Conservation (phyloP, 2,113 vertebrate species). For the Rhabdornis inornatus region DNA sequence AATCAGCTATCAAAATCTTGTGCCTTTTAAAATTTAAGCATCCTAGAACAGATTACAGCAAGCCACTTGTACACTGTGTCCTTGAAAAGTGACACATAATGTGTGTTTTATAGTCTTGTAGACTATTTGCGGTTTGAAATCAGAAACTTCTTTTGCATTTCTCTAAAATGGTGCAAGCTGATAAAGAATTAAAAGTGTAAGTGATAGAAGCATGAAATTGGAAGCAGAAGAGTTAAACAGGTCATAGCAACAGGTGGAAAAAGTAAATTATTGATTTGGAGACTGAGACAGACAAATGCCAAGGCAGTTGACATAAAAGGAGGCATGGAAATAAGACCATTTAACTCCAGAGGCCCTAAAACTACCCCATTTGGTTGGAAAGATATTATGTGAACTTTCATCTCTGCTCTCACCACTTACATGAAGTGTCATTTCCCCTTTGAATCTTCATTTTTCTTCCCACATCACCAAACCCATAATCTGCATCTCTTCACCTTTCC, state of each 20-base stretch:
- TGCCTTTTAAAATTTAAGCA: constrained; percentile 27
- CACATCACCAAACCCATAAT: background rate
- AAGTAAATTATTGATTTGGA: background rate
- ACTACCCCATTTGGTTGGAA: background rate
- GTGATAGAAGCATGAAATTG: background rate
- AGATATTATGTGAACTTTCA: background rate
- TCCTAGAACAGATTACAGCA: background rate
- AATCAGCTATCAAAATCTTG: constrained; percentile 31
- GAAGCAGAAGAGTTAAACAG: background rate
- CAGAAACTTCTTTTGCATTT: background rate
- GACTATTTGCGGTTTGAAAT: background rate
- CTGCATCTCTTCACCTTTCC: background rate
- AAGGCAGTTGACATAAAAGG: background rate
- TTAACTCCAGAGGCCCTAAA: background rate
- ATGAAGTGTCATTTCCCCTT: background rate
- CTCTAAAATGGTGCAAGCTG: background rate
- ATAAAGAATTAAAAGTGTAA: background rate
- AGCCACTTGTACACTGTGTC: background rate
- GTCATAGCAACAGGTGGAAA: background rate
- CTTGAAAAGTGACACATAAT: background rate
- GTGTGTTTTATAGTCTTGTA: background rate
- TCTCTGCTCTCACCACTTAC: background rate
- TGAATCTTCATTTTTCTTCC: background rate
- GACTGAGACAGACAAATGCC: background rate
- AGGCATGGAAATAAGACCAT: background rate